Percentiles rank a stretch among this genome's conserved stretches.
phyloP scores from a whole-genome alignment of 53 echinoderm and acorn worm species.

The Henricia sp. region DNA sequence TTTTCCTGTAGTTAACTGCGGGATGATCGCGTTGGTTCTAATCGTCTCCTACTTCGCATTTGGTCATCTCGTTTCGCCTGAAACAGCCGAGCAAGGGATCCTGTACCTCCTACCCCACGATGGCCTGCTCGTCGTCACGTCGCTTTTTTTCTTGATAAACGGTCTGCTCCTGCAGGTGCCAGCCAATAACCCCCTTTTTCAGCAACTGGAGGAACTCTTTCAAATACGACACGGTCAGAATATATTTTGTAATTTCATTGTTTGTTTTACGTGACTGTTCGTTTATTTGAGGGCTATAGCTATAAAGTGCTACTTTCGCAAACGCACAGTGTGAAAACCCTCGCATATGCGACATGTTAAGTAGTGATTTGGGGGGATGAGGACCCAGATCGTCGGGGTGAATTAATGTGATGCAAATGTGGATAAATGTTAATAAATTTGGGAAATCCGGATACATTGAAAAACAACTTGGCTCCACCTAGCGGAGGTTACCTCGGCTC shows the following conservation, averaged over 20 bases:
- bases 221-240: constrained; percentile 14
- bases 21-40: not conserved
- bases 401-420: no score
- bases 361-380: not conserved
- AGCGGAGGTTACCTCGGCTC: no score
- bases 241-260: not conserved
- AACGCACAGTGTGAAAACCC: no score
- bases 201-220: constrained; percentile 4
- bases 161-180: constrained; percentile 16
- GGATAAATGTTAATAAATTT: no score
- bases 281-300: no score
- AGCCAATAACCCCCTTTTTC: constrained; percentile 16
- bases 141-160: not conserved
- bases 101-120: not conserved
- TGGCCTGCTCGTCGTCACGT: not conserved
- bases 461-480: no score
- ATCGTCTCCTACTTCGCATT: not conserved
- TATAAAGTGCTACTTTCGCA: no score
- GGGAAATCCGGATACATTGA: no score
- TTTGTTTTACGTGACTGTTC: not conserved
- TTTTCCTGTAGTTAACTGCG: not conserved
- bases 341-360: no score
- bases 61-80: not conserved
- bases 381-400: not conserved
- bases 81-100: not conserved